Percentiles rank a stretch among this genome's conserved stretches.
These are phyloP conservation scores for Caracal caracal DNA, from an alignment of 2,113 vertebrate species.

Conservation along the genomic window DNA sequence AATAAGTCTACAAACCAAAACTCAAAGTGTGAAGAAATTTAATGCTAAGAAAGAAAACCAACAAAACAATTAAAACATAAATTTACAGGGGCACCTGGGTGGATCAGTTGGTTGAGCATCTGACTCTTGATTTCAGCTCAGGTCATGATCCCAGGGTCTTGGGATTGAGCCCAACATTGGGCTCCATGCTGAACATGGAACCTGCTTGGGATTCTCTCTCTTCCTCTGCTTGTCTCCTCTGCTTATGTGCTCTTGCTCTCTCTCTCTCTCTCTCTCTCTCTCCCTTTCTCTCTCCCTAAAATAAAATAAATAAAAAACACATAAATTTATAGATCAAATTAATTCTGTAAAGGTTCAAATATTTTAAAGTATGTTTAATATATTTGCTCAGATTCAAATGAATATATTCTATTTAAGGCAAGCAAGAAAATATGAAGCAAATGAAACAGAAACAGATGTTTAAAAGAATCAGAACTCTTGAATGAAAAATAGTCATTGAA, in stretches of 20 bases:
- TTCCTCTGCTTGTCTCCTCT: too few species aligned
- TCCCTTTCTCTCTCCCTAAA: too few species aligned
- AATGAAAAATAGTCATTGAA: not conserved
- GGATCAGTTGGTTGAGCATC: too few species aligned
- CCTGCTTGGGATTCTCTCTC: too few species aligned
- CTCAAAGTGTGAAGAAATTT: not conserved
- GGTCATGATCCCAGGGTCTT: too few species aligned
- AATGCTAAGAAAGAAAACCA: not conserved
- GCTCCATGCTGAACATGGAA: too few species aligned
- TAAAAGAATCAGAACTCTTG: constrained; percentile 15
- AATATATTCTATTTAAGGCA: constrained; percentile 13
- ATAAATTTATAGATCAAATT: not conserved
- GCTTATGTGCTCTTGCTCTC: too few species aligned
- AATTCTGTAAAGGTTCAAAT: not conserved
- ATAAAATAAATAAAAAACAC: not conserved
- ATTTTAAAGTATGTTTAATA: constrained; percentile 1
- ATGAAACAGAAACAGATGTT: not conserved
- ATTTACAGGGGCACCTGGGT: too few species aligned
- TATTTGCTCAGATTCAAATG: not conserved
- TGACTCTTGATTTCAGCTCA: too few species aligned
- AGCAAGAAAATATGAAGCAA: constrained; percentile 25
- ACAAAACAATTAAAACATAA: not conserved
- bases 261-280: too few species aligned
- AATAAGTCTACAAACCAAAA: not conserved
- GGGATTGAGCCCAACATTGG: too few species aligned